Conservation (phyloP, 2,797 vertebrate genomes). For the Parauchenoglanis punctatus region DNA sequence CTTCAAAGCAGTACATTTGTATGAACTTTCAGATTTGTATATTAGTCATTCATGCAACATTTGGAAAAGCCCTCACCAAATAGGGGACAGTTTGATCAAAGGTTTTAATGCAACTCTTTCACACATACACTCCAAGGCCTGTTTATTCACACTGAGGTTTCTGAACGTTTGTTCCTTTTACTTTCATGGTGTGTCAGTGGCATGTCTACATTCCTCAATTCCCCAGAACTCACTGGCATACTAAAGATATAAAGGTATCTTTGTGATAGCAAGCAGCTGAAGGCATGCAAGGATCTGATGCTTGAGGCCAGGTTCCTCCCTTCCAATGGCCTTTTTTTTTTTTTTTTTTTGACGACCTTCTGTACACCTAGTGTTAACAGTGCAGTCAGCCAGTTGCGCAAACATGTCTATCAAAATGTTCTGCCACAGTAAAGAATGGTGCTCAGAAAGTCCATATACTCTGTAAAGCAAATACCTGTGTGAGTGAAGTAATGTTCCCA, state of each 20-base stretch:
- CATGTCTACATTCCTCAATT: slow-evolving; percentile 55
- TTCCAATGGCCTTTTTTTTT: slow-evolving; percentile 34
- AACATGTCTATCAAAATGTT: slow-evolving; percentile 55
- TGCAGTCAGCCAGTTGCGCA: slow-evolving; percentile 57
- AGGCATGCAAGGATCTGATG: slow-evolving; percentile 52
- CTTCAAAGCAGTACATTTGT: background rate
- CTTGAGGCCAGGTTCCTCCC: slow-evolving; percentile 38
- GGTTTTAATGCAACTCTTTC: slow-evolving; percentile 26
- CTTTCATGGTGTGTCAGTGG: slow-evolving; percentile 53
- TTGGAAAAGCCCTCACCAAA: background rate
- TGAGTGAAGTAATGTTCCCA: background rate
- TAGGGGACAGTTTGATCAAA: slow-evolving; percentile 37
- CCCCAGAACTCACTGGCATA: slow-evolving; percentile 47
- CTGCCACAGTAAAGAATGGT: slow-evolving; percentile 37
- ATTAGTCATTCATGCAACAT: slow-evolving; percentile 4
- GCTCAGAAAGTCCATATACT: slow-evolving; percentile 38
- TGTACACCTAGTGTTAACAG: slow-evolving; percentile 45
- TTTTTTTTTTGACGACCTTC: slow-evolving; percentile 35
- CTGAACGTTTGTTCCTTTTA: slow-evolving; percentile 55
- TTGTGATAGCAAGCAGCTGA: slow-evolving; percentile 61
- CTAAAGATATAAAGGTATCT: slow-evolving; percentile 65
- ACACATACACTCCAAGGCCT: slow-evolving; percentile 31
- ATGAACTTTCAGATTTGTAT: slow-evolving; percentile 1
- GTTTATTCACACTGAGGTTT: slow-evolving; percentile 44
- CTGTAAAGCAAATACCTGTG: slow-evolving; percentile 26